Conservation (phyloP, 2,797 vertebrate species). For the Macropodus opercularis region DNA sequence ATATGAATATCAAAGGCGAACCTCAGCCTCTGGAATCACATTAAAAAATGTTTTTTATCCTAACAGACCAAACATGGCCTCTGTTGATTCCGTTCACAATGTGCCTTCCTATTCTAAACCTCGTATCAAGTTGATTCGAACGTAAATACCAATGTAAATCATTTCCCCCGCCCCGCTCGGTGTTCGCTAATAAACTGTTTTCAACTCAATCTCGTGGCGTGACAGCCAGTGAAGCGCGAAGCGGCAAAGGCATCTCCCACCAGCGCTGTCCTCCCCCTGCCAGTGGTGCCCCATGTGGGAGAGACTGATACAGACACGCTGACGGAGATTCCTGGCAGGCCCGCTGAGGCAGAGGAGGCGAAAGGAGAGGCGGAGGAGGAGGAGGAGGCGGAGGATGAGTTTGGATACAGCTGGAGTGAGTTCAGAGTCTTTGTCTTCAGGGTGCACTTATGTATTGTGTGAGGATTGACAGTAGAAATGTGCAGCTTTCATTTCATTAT, state of each 20-base stretch:
- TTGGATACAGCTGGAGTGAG: constrained; percentile 96
- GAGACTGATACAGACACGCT: constrained; percentile 81
- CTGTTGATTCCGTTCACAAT: constrained; percentile 40
- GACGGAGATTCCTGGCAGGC: constrained; percentile 70
- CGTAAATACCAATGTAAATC: constrained; percentile 23
- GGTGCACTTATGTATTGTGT: background rate
- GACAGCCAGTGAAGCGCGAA: constrained; percentile 84
- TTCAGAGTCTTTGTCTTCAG: constrained; percentile 42
- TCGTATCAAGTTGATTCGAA: constrained; percentile 27
- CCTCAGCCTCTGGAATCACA: too few relatives aligned
- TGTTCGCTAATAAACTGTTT: constrained; percentile 49
- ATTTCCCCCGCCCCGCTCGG: constrained; percentile 25
- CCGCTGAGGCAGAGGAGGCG: constrained; percentile 57
- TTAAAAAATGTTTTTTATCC: constrained; percentile 15
- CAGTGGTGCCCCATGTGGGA: constrained; percentile 82
- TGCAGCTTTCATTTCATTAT: background rate
- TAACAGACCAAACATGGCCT: constrained; percentile 16
- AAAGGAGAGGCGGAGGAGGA: constrained; percentile 28
- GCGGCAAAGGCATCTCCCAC: constrained; percentile 79
- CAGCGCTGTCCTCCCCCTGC: constrained; percentile 72
- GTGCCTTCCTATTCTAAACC: constrained; percentile 8
- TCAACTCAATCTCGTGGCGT: constrained; percentile 41
- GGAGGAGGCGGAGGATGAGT: constrained; percentile 87
- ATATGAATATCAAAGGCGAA: constrained; percentile 20
- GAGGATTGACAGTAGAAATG: background rate